Evolutionary conservation across 1,140 invertebrate genomes (phyloP), one percentile per base, ranked within the genome.

Genomic region (Phocides pigmalion): DNA sequence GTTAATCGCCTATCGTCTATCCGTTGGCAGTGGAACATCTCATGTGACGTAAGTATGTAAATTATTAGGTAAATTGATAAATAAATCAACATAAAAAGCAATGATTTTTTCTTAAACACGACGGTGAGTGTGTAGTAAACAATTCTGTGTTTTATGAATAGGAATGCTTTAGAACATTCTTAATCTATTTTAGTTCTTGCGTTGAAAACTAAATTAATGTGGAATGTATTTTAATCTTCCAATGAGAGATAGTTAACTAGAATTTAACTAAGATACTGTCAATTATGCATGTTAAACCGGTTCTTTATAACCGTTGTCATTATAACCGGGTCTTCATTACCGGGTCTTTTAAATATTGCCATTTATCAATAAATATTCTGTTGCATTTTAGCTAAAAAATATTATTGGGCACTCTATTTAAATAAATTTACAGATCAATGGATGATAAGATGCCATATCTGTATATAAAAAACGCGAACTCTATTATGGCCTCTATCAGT

Each of bases 401-500:
- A 28, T 28, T 28, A 8, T 32, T 11, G 9, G 28, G 28, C n/a
- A 32, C 9, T 32, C 28, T 32, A 32, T n/a, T 28, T 11, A 32
- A 32, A 32, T 11, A 2, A 32, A 32, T n/a, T 32, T 32, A 32
- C n/a, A 32, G 28, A 32, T 11, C 9, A 32, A 32, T 32, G n/a
- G 14, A 14, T 39, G 35, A 39, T 14, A 39, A 39, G n/a, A 39
- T 39, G 35, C 0, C 35, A 39, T 39, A 39, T 14, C 49, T 41
- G n/a, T 22, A 22, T 37, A 53, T 16, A 47, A 59, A 47, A 35
- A 19, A 25, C 12, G 47, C 25, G 6, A 49, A 61, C 44, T 37
- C 58, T 47, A 61, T 61, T 49, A 61, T 35, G n/a, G 19, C 46
- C 28, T 49, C 17, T 61, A 49, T 37, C 44, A 58, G 59, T 59